Base-by-base conservation (phyloP, 2,797 vertebrate genomes). In the Labroides dimidiatus region DNA sequence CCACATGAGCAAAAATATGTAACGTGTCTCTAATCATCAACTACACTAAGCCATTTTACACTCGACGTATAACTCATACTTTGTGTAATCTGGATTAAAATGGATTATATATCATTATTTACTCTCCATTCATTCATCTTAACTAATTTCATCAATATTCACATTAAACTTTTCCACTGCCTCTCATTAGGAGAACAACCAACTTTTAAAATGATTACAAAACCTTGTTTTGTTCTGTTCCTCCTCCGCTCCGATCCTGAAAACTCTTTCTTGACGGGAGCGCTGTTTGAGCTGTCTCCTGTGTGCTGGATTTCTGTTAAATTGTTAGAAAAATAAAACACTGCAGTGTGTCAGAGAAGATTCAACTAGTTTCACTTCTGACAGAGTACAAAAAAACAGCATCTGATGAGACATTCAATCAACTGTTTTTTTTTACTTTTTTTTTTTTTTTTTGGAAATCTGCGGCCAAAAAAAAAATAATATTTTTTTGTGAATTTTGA, bases 21-120 rank as follows among this genome's bases (percentile, higher is more conserved):
- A 57, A 58, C 0, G 10, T 47, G 36, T 58, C 42, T 48, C 15
- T 77, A 75, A 80, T 84, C 80, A 57, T 66, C 42, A 69, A 63
- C 71, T 36, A 43, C 53, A 43, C 20, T 27, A 61, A 88, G 24
- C 57, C 53, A 47, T 55, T 82, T 79, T 49, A 56, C 37, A 63
- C 53, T 48, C 43, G 4, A 59, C 57, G 37, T 17, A 55, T 11
- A 36, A 45, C 4, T 57, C 33, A 21, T 44, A 8, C 21, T 10
- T 37, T 54, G 19, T 67, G 72, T n/a, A 41, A 33, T 43, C 30
- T 53, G 75, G 66, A 81, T 69, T 53, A 41, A 21, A 4, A 43
- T 43, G 42, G 70, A 71, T 74, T 64, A 61, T 16, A 65, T 16
- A 14, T 27, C 33, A 7, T 57, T 49, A 62, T 45, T 12, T 23